Percentiles rank a stretch among this genome's conserved stretches.
Conservation (phyloP, 2,888 invertebrate species). For the Actias luna region DNA sequence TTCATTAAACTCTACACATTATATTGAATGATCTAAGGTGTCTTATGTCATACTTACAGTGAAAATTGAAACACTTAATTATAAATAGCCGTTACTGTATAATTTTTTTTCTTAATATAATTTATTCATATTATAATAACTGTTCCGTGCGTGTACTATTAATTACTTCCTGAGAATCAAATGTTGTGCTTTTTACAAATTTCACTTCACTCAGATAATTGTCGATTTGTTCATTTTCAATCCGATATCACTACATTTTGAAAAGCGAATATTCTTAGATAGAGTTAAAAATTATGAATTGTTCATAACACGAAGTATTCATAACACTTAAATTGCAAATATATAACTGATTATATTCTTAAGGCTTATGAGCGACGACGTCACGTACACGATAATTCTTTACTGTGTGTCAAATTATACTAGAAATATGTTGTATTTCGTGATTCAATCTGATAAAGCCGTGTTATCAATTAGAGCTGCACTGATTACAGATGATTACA, state of each 20-base stretch:
- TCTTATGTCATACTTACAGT: not conserved
- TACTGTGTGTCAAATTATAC: constrained; percentile 16
- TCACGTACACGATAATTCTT: constrained; percentile 13
- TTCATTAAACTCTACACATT: not conserved
- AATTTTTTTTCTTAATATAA: not conserved
- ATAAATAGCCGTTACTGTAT: not conserved
- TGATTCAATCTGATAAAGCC: constrained; percentile 37
- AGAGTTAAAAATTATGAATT: not conserved
- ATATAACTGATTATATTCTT: not conserved
- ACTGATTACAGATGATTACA: constrained; percentile 45
- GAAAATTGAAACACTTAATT: not conserved
- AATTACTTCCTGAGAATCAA: not conserved
- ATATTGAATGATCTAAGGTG: not conserved
- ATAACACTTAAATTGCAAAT: not conserved
- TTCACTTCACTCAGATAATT: not conserved
- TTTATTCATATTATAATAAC: not conserved
- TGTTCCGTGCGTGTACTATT: not conserved
- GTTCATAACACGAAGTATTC: too few species aligned
- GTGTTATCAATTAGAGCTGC: constrained; percentile 42
- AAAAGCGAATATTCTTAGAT: not conserved
- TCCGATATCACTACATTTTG: not conserved
- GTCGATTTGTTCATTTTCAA: not conserved
- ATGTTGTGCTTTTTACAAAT: not conserved
- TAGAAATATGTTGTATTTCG: constrained; percentile 13
- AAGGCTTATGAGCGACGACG: not conserved